phyloP scores from a whole-genome alignment of 2,797 vertebrate species.

The Anabacerthia variegaticeps region DNA sequence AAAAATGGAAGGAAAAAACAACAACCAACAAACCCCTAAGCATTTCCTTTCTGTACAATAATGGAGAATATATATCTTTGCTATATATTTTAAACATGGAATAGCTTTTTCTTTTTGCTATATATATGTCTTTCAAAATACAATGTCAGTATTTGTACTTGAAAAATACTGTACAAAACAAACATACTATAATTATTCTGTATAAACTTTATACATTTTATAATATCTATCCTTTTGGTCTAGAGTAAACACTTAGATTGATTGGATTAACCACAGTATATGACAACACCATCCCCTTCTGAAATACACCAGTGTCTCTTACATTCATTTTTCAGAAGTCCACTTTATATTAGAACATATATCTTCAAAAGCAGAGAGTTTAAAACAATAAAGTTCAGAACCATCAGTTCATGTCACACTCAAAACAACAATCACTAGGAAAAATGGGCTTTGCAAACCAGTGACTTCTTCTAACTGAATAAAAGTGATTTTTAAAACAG shows the following conservation, averaged over 20 bases:
- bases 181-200: slow-evolving; percentile 86
- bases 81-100: slow-evolving; percentile 77
- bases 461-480: slow-evolving; percentile 55
- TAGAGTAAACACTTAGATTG: slow-evolving; percentile 84
- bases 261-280: slow-evolving; percentile 88
- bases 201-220: slow-evolving; percentile 90
- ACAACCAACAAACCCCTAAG: slow-evolving; percentile 45
- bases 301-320: slow-evolving; percentile 84
- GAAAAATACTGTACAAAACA: slow-evolving; percentile 94
- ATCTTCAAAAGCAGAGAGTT: slow-evolving; percentile 72
- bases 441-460: slow-evolving; percentile 66
- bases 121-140: slow-evolving; percentile 91
- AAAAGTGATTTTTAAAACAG: slow-evolving; percentile 62
- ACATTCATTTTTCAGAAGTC: slow-evolving; percentile 87
- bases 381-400: slow-evolving; percentile 71
- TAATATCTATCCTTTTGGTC: slow-evolving; percentile 87
- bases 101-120: slow-evolving; percentile 77
- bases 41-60: slow-evolving; percentile 78
- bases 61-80: slow-evolving; percentile 79
- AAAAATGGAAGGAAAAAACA: slow-evolving; percentile 29
- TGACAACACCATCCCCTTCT: slow-evolving; percentile 87
- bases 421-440: slow-evolving; percentile 65
- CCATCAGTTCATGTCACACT: slow-evolving; percentile 75
- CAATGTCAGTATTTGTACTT: slow-evolving; percentile 87
- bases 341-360: slow-evolving; percentile 73